Conservation (phyloP, 2,113 vertebrate genomes). For the Boulengeromyrus knoepffleri region DNA sequence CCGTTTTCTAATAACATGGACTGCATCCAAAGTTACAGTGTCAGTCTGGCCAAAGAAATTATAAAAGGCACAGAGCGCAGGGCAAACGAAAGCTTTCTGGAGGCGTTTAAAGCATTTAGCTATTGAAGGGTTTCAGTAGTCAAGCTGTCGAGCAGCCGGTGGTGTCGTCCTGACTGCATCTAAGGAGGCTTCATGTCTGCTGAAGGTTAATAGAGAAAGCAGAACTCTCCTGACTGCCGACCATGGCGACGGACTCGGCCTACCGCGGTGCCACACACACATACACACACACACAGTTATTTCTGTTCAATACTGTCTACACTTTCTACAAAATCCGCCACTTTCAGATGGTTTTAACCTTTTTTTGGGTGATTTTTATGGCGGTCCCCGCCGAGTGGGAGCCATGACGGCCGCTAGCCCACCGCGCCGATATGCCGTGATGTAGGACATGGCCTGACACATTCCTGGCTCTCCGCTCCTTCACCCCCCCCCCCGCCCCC, state of each 20-base stretch:
- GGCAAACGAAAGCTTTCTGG: neutral
- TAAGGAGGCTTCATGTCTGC: neutral
- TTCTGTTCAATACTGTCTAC: neutral
- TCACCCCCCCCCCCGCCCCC: constrained; percentile 22
- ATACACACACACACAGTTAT: neutral
- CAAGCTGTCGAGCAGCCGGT: neutral
- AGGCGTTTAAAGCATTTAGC: neutral
- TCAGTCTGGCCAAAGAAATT: neutral
- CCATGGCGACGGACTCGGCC: neutral
- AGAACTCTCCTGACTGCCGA: neutral
- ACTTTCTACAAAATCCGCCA: neutral
- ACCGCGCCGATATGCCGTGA: constrained; percentile 35
- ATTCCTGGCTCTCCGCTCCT: constrained; percentile 51
- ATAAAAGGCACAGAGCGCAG: neutral
- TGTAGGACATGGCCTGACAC: constrained; percentile 56
- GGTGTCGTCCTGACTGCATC: neutral
- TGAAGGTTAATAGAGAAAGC: neutral
- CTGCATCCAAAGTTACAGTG: neutral
- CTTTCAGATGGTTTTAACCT: neutral
- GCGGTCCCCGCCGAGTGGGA: neutral
- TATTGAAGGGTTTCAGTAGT: neutral
- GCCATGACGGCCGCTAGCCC: neutral
- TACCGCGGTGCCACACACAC: neutral
- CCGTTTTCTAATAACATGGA: neutral
- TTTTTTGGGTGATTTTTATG: neutral